Evolutionary conservation across 1,140 invertebrate genomes (phyloP).

Genomic region (Drosophila takahashii): DNA sequence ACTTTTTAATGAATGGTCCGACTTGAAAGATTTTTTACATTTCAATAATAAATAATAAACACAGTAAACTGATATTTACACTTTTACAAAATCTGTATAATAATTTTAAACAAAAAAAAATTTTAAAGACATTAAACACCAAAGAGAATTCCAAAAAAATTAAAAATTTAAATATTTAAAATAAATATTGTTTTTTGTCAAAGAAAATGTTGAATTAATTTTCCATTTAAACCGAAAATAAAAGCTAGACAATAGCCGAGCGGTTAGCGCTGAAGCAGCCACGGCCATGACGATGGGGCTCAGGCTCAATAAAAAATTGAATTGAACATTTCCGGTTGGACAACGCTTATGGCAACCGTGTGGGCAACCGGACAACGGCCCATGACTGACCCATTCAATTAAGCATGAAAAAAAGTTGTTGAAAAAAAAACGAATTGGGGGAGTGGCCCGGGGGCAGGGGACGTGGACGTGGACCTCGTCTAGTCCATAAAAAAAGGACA

Average conservation of each 20-base stretch:
- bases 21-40: no score
- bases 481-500: constrained; percentile 74
- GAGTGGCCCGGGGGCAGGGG: neutral
- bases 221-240: no score
- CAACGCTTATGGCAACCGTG: constrained; percentile 57
- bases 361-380: constrained; percentile 61
- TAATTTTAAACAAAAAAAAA: no score
- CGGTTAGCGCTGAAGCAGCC: neutral
- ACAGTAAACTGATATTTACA: no score
- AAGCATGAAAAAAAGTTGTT: constrained; percentile 75
- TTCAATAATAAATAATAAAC: no score
- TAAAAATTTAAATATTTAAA: no score
- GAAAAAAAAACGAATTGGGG: neutral
- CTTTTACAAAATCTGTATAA: no score
- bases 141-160: no score
- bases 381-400: constrained; percentile 84
- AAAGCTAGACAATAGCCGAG: neutral
- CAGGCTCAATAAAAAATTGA: constrained; percentile 64
- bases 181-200: no score
- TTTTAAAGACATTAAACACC: no score
- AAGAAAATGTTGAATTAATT: no score
- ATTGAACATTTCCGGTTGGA: constrained; percentile 76
- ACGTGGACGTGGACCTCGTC: constrained; percentile 20
- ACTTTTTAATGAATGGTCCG: no score
- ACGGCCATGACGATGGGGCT: neutral